Base-by-base conservation (phyloP, 2,113 vertebrate species). In the Sphaerodactylus townsendi region DNA sequence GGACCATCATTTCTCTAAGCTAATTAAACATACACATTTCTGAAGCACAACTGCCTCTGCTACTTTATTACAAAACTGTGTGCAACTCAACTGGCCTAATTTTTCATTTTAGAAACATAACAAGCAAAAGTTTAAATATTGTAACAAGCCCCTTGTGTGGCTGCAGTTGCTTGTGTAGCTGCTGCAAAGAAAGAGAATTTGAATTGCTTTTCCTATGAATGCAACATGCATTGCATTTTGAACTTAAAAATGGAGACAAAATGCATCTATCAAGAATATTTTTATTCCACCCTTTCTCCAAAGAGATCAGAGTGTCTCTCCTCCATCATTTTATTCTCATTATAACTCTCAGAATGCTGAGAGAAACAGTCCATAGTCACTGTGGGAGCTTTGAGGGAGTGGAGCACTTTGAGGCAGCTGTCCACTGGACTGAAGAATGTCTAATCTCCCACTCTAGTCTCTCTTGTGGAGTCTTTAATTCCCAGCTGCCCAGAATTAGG, bases 1-100 rank as follows among this genome's bases (percentile, higher is more conserved):
- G 72, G 69, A 91, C 72, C 39, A 77, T 79, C 83, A 85, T 85
- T 79, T 79, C 76, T 85, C 83, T 79, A 78, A 79, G 71, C 68
- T 85, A 85, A 79, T 85, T 79, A 85, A 85, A 85, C 44, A 77
- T 41, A 72, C 68, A 64, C 68, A 79, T 79, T 85, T 85, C 76
- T 72, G 53, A 85, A 85, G 53, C 75, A 72, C 83, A 79, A 85
- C 48, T 59, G 83, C 69, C 53, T 82, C 69, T 82, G 53, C 37
- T 78, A 72, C 41, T 85, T 85, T 85, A 85, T 79, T 85, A 72
- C 76, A 85, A 72, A 85, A 79, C 53, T 79, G 70, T 64, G 71
- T 72, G 77, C n/a, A 62, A 72, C 39, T 35, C 76, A 64, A 30
- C 68, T 85, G 76, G 68, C 83, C 83, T 85, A 79, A 48, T 85